Evolutionary conservation across 1,140 invertebrate species (phyloP).

Genomic region (Bilobella aurantiaca): DNA sequence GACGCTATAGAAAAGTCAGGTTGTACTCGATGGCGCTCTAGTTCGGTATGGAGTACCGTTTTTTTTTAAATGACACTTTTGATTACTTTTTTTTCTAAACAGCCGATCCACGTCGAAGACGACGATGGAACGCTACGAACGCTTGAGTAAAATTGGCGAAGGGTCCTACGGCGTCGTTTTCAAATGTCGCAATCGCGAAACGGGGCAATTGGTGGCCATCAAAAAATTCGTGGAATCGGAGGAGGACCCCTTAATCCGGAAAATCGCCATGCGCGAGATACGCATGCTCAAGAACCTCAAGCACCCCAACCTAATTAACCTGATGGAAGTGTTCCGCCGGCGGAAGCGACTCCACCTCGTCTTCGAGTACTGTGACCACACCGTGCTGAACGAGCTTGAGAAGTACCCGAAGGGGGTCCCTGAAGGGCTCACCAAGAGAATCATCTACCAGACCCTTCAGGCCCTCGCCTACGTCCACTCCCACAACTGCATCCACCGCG

Average conservation of each 20-base stretch:
- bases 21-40: too few relatives aligned
- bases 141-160: slow-evolving; percentile 89
- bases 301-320: slow-evolving; percentile 93
- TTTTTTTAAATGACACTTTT: too few relatives aligned
- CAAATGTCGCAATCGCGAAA: slow-evolving; percentile 94
- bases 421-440: slow-evolving; percentile 76
- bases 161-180: slow-evolving; percentile 98
- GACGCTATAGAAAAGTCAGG: too few relatives aligned
- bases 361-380: slow-evolving; percentile 97
- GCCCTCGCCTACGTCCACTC: slow-evolving; percentile 93
- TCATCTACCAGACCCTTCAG: slow-evolving; percentile 89
- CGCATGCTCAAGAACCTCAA: slow-evolving; percentile 97
- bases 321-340: slow-evolving; percentile 93
- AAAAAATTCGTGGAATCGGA: slow-evolving; percentile 99
- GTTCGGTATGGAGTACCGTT: too few relatives aligned
- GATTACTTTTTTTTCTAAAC: slow-evolving; percentile 33
- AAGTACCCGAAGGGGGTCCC: slow-evolving; percentile 70
- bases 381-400: slow-evolving; percentile 91
- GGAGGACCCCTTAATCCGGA: slow-evolving; percentile 94
- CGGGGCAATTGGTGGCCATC: slow-evolving; percentile 89
- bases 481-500: slow-evolving; percentile 90
- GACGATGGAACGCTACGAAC: slow-evolving; percentile 97
- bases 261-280: slow-evolving; percentile 95
- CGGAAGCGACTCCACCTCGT: slow-evolving; percentile 94
- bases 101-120: slow-evolving; percentile 71